Percentiles rank a stretch among this genome's conserved stretches.
These are phyloP conservation scores for Spisula subtruncata DNA, from an alignment of 2,888 invertebrate species.

Conservation along the genomic window DNA sequence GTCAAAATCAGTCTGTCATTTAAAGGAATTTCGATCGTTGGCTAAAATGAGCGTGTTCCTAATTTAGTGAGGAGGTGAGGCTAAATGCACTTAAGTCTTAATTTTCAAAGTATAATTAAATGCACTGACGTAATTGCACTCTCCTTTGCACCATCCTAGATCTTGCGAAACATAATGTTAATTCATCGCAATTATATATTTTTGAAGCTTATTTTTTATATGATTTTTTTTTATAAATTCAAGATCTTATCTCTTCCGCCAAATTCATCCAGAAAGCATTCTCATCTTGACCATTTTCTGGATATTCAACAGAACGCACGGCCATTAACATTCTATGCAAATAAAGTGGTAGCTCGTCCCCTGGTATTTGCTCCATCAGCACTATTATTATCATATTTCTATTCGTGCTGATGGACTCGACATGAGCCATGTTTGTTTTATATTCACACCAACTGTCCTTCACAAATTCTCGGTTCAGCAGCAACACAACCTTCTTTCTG, in stretches of 20 bases:
- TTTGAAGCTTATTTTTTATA: neutral
- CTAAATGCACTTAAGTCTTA: too few species aligned
- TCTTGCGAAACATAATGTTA: too few species aligned
- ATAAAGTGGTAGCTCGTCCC: slow-evolving; percentile 46
- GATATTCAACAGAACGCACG: slow-evolving; percentile 55
- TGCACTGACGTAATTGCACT: too few species aligned
- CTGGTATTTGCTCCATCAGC: slow-evolving; percentile 47
- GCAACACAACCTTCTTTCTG: slow-evolving; percentile 65
- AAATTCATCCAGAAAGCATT: too few species aligned
- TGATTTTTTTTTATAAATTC: neutral
- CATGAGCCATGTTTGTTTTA: slow-evolving; percentile 69
- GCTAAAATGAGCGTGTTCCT: too few species aligned
- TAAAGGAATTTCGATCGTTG: too few species aligned
- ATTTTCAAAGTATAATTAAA: too few species aligned
- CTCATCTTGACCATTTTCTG: slow-evolving; percentile 47
- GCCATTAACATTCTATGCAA: slow-evolving; percentile 49
- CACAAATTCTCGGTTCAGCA: slow-evolving; percentile 63
- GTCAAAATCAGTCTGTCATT: too few species aligned
- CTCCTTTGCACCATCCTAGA: too few species aligned
- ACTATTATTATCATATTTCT: slow-evolving; percentile 63
- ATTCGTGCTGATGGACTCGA: slow-evolving; percentile 58
- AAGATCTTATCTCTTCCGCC: slow-evolving; percentile 46
- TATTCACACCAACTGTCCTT: too few species aligned
- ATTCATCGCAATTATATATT: too few species aligned
- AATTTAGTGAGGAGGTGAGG: too few species aligned